phyloP scores from a whole-genome alignment of 30 jellyfish, hydroid and myxozoan species.

The Nemopilema nomurai region DNA sequence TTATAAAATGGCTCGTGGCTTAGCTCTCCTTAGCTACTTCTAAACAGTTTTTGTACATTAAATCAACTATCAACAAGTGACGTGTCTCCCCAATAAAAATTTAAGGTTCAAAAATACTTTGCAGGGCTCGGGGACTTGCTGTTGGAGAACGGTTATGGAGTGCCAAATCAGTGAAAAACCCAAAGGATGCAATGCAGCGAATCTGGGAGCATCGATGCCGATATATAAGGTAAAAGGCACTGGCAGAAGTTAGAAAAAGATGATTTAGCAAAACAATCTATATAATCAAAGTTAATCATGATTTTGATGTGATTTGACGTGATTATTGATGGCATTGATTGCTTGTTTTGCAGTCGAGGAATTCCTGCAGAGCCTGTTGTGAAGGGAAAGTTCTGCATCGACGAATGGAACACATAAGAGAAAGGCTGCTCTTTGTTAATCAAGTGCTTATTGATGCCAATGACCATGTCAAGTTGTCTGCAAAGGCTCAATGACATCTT shows the following conservation, averaged over 20 bases:
- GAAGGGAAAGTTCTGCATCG: slow-evolving; percentile 88
- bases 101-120: not conserved
- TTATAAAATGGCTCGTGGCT: too few relatives aligned
- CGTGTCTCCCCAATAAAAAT: too few relatives aligned
- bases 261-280: too few relatives aligned
- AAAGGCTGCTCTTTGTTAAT: not conserved
- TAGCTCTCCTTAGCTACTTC: too few relatives aligned
- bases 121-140: slow-evolving; percentile 98
- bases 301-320: not conserved
- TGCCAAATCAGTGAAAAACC: slow-evolving; percentile 56
- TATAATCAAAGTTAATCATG: not conserved
- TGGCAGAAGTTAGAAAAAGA: too few relatives aligned
- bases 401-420: slow-evolving; percentile 79
- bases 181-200: slow-evolving; percentile 84
- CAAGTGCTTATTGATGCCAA: too few relatives aligned
- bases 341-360: slow-evolving; percentile 94
- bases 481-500: too few relatives aligned
- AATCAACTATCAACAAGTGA: not conserved
- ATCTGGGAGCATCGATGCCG: slow-evolving; percentile 99
- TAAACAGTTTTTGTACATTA: not conserved
- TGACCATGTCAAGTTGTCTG: too few relatives aligned
- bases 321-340: too few relatives aligned
- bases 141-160: slow-evolving; percentile 99
- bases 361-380: slow-evolving; percentile 96
- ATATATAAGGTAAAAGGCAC: slow-evolving; percentile 85